phyloP scores from a whole-genome alignment of 2,888 invertebrate genomes.

The Macropis europaea region DNA sequence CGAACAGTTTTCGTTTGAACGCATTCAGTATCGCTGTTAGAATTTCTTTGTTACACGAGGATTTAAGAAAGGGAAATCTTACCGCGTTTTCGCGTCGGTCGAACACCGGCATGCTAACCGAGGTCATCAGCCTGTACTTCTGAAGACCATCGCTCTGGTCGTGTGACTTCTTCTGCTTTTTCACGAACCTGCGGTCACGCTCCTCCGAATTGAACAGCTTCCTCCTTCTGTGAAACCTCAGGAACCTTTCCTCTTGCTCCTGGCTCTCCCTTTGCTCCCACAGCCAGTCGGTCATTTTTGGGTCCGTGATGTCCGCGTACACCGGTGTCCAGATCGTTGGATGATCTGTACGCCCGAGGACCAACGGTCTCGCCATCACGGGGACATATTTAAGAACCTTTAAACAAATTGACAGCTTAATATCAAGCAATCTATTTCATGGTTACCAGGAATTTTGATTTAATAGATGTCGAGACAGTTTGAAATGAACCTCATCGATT shows the following conservation, averaged over 20 bases:
- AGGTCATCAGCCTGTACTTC: slow-evolving; percentile 92
- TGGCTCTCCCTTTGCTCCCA: slow-evolving; percentile 93
- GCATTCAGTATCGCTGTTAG: no score
- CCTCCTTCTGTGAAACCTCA: slow-evolving; percentile 84
- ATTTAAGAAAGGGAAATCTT: slow-evolving; percentile 78
- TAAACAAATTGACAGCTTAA: no score
- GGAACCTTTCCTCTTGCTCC: slow-evolving; percentile 88
- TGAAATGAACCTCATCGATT: no score
- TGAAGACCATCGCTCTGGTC: slow-evolving; percentile 83
- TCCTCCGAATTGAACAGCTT: slow-evolving; percentile 84
- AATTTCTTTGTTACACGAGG: slow-evolving; percentile 3
- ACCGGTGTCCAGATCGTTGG: slow-evolving; percentile 99
- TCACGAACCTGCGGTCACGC: slow-evolving; percentile 83
- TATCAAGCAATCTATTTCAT: no score
- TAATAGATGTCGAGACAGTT: no score
- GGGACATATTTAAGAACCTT: slow-evolving; percentile 95
- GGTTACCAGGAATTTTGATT: no score
- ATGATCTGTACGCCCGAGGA: slow-evolving; percentile 90
- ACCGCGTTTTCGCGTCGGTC: slow-evolving; percentile 93
- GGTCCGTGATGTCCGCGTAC: slow-evolving; percentile 95
- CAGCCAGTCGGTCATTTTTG: slow-evolving; percentile 93
- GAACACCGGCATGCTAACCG: slow-evolving; percentile 96
- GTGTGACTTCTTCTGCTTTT: slow-evolving; percentile 81
- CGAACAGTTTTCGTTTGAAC: no score
- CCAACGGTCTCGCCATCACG: slow-evolving; percentile 97